Percentiles rank a stretch among this genome's conserved stretches.
Evolutionary conservation across 2,797 vertebrate genomes (phyloP).

Genomic region (Meda fulgida): DNA sequence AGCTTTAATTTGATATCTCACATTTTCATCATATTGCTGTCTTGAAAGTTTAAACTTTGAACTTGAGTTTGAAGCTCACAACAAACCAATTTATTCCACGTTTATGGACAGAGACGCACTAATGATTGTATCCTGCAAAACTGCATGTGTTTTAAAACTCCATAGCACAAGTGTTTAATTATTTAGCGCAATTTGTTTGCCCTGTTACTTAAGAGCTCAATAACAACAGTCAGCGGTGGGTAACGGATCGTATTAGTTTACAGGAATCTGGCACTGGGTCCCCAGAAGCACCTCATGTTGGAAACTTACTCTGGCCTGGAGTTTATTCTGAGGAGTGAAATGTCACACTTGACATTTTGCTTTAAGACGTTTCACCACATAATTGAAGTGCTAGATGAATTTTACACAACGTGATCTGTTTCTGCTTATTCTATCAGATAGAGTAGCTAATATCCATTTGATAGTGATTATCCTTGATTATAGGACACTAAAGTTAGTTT

Average conservation of each 20-base stretch:
- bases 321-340: conserved; percentile 53
- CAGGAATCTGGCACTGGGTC: conserved; percentile 48
- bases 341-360: conserved; percentile 41
- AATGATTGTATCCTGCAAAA: background rate
- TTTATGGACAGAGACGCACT: background rate
- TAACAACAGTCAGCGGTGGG: conserved; percentile 51
- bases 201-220: conserved; percentile 53
- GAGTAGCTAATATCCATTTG: background rate
- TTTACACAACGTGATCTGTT: background rate
- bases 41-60: background rate
- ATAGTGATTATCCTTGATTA: background rate
- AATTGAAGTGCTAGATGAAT: conserved; percentile 33
- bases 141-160: conserved; percentile 10
- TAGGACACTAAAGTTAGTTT: background rate
- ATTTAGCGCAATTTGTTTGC: conserved; percentile 47
- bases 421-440: background rate
- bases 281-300: conserved; percentile 38
- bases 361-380: conserved; percentile 46
- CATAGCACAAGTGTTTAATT: conserved; percentile 27
- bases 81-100: conserved; percentile 29
- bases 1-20: background rate
- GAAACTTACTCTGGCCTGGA: conserved; percentile 39
- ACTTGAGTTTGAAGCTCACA: conserved; percentile 54
- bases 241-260: conserved; percentile 46
- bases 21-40: background rate